A percentile compares a stretch with the other conserved stretches of the same genome.
These are phyloP conservation scores for Aptenodytes forsteri DNA, from an alignment of 2,113 vertebrate species.

Conservation along the genomic window DNA sequence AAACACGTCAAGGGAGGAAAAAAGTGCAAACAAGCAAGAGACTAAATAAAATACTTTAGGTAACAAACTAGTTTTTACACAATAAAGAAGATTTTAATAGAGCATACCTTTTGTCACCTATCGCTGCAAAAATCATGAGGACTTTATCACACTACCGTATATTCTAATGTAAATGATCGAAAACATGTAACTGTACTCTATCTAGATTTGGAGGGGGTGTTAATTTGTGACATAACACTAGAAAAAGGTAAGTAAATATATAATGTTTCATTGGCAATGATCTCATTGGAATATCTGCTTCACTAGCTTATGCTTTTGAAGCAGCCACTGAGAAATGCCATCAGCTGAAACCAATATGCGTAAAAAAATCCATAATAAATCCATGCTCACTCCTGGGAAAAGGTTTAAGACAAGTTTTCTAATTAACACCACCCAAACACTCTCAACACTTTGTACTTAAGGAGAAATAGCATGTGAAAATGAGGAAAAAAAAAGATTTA, in stretches of 20 bases:
- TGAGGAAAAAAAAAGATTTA: background rate
- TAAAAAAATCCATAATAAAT: background rate
- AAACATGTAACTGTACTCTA: background rate
- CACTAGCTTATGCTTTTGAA: background rate
- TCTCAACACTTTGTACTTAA: background rate
- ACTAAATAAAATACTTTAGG: background rate
- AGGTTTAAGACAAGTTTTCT: background rate
- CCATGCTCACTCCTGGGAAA: background rate
- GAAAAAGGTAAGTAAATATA: background rate
- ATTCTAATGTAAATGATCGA: background rate
- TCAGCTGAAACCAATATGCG: background rate
- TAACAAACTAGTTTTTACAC: background rate
- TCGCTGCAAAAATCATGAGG: background rate
- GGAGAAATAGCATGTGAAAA: background rate
- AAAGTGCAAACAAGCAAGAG: background rate
- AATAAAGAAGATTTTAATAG: background rate
- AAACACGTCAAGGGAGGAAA: background rate
- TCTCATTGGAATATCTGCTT: background rate
- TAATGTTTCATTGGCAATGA: slow-evolving; percentile 1
- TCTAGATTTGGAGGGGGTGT: background rate
- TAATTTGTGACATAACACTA: background rate
- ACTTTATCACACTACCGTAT: background rate
- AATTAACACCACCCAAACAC: background rate
- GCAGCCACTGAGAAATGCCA: background rate
- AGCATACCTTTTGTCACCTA: background rate